phyloP scores from a whole-genome alignment of 2,113 vertebrate species.

The Coturnix japonica region DNA sequence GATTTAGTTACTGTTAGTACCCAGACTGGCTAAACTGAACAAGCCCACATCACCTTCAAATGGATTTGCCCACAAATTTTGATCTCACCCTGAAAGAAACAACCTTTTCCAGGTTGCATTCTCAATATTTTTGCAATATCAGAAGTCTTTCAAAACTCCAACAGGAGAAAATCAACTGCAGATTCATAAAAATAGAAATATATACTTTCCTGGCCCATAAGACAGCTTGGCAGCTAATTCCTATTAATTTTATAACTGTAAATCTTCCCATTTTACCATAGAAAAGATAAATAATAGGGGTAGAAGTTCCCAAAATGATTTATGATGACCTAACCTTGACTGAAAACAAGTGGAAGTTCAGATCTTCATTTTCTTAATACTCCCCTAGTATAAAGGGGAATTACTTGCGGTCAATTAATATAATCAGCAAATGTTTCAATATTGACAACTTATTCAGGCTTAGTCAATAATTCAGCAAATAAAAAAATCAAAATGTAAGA shows the following conservation, averaged over 20 bases:
- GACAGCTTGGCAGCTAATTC: not conserved
- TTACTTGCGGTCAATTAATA: not conserved
- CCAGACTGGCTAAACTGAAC: not conserved
- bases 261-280: not conserved
- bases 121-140: not conserved
- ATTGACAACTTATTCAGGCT: not conserved
- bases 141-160: not conserved
- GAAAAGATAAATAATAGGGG: not conserved
- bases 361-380: not conserved
- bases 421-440: not conserved
- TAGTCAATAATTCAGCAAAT: not conserved
- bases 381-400: not conserved
- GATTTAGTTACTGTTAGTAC: not conserved
- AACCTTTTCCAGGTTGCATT: not conserved
- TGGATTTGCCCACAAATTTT: not conserved
- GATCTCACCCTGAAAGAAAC: not conserved
- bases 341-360: not conserved
- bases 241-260: not conserved
- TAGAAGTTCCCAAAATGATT: not conserved
- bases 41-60: not conserved
- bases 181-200: not conserved
- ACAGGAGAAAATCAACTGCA: not conserved
- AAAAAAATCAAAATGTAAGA: not conserved
- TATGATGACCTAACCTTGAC: rapidly evolving
- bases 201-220: not conserved